These are phyloP conservation scores for Lepus townsendii DNA, from an alignment of 2,797 vertebrate genomes.

Conservation along the genomic window DNA sequence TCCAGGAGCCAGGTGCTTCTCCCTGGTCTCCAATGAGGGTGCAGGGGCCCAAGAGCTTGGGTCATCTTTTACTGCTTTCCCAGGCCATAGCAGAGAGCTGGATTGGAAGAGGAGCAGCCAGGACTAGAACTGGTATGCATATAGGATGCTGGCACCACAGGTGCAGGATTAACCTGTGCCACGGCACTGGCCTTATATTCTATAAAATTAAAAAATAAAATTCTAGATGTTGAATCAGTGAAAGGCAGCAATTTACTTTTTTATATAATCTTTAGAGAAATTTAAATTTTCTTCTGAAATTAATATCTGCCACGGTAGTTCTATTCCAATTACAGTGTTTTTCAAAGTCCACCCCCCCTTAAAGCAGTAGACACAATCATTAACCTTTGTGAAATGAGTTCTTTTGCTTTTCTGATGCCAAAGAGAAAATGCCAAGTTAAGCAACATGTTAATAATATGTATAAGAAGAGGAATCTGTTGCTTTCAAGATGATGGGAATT, in stretches of 20 bases:
- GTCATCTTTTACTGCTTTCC: too few species aligned
- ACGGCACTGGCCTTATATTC: too few species aligned
- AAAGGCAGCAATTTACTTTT: constrained; percentile 10
- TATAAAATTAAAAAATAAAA: too few species aligned
- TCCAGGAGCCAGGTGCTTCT: too few species aligned
- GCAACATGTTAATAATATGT: background rate
- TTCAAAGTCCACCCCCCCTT: constrained; percentile 6
- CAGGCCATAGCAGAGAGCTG: too few species aligned
- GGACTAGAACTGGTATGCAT: too few species aligned
- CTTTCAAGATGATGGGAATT: background rate
- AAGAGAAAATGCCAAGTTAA: constrained; percentile 32
- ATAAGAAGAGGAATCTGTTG: background rate
- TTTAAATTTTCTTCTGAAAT: constrained; percentile 49
- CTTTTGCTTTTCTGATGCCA: background rate
- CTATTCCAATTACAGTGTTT: background rate
- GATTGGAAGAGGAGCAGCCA: too few species aligned
- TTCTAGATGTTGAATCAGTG: background rate
- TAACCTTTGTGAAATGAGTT: background rate
- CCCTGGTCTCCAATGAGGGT: too few species aligned
- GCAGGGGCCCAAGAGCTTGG: too few species aligned
- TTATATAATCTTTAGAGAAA: constrained; percentile 21
- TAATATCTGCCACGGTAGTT: background rate
- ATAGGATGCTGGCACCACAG: too few species aligned
- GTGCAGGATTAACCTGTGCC: too few species aligned
- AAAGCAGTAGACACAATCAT: background rate